Conservation (phyloP, 2,888 invertebrate genomes). For the Apodemia duryi region DNA sequence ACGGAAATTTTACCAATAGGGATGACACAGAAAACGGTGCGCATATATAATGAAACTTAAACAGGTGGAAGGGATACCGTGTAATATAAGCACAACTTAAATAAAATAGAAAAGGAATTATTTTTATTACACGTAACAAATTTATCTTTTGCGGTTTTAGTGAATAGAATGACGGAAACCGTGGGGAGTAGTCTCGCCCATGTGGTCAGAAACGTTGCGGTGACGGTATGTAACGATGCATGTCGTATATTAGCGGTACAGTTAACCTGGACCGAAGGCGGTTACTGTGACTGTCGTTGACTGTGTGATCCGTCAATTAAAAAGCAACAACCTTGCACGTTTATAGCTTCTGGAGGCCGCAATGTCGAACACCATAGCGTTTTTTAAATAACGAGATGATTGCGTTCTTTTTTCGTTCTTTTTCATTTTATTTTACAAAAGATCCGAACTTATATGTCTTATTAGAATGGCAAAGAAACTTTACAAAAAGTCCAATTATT, state of each 20-base stretch:
- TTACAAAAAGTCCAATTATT: conserved; percentile 22
- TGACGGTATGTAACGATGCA: conserved; percentile 47
- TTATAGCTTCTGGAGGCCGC: conserved; percentile 4
- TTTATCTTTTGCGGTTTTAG: conserved; percentile 49
- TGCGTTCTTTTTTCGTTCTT: neutral
- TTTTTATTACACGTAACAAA: conserved; percentile 36
- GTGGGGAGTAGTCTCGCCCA: conserved; percentile 42
- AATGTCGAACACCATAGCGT: conserved; percentile 47
- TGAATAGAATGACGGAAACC: conserved; percentile 50
- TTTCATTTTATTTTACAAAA: conserved; percentile 11
- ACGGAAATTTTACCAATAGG: conserved; percentile 58
- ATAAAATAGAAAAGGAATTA: conserved; percentile 15
- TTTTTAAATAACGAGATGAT: conserved; percentile 13
- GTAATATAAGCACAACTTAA: neutral
- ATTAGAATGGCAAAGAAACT: conserved; percentile 20
- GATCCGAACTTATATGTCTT: conserved; percentile 10
- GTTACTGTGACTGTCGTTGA: conserved; percentile 50
- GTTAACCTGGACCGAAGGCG: conserved; percentile 59
- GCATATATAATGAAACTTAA: conserved; percentile 40
- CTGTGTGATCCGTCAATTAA: conserved; percentile 8
- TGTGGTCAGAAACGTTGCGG: conserved; percentile 48
- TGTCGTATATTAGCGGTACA: conserved; percentile 64
- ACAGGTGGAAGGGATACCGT: conserved; percentile 28
- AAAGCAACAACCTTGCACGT: conserved; percentile 27
- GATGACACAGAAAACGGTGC: conserved; percentile 59